Evolutionary conservation across 2,888 invertebrate genomes (phyloP), one percentile per base, ranked within the genome.

Genomic region (Crossocerus cetratus): DNA sequence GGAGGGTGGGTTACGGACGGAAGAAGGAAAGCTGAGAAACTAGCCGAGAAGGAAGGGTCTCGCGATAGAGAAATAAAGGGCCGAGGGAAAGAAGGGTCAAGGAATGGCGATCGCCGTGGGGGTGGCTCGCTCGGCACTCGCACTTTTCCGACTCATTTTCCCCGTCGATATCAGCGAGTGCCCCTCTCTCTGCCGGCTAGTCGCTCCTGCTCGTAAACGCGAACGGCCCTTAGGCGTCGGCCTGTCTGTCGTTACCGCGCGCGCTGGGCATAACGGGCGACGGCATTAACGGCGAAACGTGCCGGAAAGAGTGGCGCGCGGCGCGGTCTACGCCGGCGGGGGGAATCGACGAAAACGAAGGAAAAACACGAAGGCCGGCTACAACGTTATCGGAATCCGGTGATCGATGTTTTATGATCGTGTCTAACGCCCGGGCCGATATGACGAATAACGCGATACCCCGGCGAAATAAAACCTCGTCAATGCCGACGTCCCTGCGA

Each of bases 71-170:
- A 72, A 54, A 56, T 63, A 74, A 69, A 78, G 57, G 68, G 74
- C 61, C 16, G 49, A 62, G 43, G 62, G 74, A 77, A 32, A 11
- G 32, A 78, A 81, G 83, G 83, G 83, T 82, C 83, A 80, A 84
- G 80, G 80, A 81, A 83, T 84, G 85, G 80, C 75, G 80, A 84
- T 86, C 83, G 81, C 80, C 83, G 79, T 74, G 77, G 81, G 81
- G 76, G 77, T 80, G 80, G 82, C 82, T n/a, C 82, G 76, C 82
- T 77, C 83, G 32, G 32, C 32, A 11, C 32, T 32, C 32, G 83
- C 83, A 85, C 79, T 87, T 86, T 87, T 86, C 83, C 84, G 79
- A 86, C 84, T 84, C 86, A 84, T 86, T 87, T 87, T 86, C 85
- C 77, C 77, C 78, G 76, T 73, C 80, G 85, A 83, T 84, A 84